Conservation (phyloP, 2,888 invertebrate species). For the Gonocerus acuteangulatus region DNA sequence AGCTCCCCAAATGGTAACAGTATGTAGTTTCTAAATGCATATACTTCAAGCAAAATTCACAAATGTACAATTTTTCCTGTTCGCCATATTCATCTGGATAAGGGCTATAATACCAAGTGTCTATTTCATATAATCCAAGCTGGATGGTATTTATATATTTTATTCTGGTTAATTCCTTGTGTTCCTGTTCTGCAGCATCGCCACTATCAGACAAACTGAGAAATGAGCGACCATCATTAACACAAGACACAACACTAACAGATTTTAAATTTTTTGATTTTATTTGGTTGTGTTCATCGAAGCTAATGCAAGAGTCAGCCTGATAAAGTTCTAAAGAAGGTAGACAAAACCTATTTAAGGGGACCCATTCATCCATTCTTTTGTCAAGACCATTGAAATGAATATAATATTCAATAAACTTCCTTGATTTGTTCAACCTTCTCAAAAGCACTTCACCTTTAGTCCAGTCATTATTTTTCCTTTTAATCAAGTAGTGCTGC, state of each 20-base stretch:
- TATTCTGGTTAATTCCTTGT: slow-evolving; percentile 89
- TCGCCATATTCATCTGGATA: slow-evolving; percentile 96
- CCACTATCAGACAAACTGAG: slow-evolving; percentile 41
- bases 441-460: too few species aligned
- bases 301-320: too few species aligned
- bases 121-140: slow-evolving; percentile 78
- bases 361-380: slow-evolving; percentile 92
- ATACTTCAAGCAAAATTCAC: slow-evolving; percentile 94
- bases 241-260: too few species aligned
- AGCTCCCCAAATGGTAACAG: slow-evolving; percentile 62
- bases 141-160: slow-evolving; percentile 91
- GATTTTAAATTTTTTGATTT: too few species aligned
- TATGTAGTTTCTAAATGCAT: slow-evolving; percentile 90
- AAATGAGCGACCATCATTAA: too few species aligned
- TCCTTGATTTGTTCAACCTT: too few species aligned
- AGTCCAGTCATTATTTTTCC: too few species aligned
- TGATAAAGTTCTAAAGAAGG: too few species aligned
- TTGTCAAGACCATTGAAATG: slow-evolving; percentile 94
- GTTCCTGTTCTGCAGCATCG: slow-evolving; percentile 90
- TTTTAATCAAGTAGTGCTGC: too few species aligned
- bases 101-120: slow-evolving; percentile 99
- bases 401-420: slow-evolving; percentile 73
- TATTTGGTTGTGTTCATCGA: too few species aligned
- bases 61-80: slow-evolving; percentile 85
- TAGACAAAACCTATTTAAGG: slow-evolving; percentile 32